Evolutionary conservation across 2,888 invertebrate genomes (phyloP).

Genomic region (Tachystola acroxantha): DNA sequence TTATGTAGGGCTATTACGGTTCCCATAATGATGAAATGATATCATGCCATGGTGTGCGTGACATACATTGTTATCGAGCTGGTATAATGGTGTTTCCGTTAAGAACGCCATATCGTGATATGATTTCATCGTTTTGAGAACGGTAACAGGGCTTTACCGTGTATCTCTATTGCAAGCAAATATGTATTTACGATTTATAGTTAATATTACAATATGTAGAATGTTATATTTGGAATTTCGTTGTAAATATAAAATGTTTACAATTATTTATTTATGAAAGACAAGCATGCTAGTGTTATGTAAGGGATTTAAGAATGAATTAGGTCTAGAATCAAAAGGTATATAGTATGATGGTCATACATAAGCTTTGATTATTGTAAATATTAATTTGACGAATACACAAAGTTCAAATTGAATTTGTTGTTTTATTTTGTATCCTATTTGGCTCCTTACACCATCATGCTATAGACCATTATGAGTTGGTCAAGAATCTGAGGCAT

Average conservation of each 20-base stretch:
- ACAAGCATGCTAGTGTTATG: slow-evolving; percentile 7
- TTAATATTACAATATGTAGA: no score
- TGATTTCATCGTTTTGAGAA: no score
- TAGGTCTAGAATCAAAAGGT: slow-evolving; percentile 15
- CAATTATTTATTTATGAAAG: not conserved
- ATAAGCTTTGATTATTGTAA: slow-evolving; percentile 39
- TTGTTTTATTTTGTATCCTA: slow-evolving; percentile 64
- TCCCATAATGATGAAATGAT: no score
- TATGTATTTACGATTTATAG: no score
- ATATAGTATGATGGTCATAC: slow-evolving; percentile 71
- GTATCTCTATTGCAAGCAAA: no score
- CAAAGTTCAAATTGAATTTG: slow-evolving; percentile 30
- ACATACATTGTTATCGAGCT: no score
- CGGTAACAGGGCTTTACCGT: no score
- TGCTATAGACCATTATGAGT: slow-evolving; percentile 48
- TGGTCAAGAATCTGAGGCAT: not conserved
- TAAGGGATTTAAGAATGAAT: slow-evolving; percentile 9
- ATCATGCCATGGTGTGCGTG: no score
- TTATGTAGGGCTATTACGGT: no score
- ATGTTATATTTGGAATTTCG: not conserved
- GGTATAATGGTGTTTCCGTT: no score
- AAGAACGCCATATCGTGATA: no score
- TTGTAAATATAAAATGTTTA: not conserved
- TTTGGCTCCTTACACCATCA: slow-evolving; percentile 50
- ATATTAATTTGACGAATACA: slow-evolving; percentile 54